Evolutionary conservation across 2,797 vertebrate species (phyloP).

Genomic region (Lepidocolaptes lacrymiger): DNA sequence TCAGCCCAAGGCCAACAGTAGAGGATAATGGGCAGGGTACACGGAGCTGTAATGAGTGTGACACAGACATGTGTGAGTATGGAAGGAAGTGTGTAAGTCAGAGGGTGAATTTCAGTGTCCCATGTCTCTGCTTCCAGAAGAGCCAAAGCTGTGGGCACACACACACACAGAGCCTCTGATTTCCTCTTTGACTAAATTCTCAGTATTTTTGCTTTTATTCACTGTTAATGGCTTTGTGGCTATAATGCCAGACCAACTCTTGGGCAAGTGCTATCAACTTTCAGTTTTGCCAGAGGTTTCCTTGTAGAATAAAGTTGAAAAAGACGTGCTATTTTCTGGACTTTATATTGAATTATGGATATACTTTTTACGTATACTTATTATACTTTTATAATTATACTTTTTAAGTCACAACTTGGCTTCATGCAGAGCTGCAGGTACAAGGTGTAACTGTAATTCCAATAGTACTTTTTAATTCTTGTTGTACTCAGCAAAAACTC

Average conservation of each 20-base stretch:
- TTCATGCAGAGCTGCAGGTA: not conserved
- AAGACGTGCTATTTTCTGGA: not conserved
- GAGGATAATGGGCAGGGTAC: not conserved
- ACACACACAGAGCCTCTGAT: not conserved
- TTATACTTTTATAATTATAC: no score
- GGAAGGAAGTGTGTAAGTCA: not conserved
- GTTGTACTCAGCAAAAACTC: not conserved
- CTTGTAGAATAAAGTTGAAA: not conserved
- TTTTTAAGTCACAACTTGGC: not conserved
- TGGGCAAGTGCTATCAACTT: not conserved
- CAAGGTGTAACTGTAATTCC: not conserved
- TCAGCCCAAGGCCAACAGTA: not conserved
- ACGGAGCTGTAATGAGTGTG: fast-evolving
- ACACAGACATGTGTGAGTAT: fast-evolving
- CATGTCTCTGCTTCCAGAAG: not conserved
- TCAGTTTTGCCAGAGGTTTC: not conserved
- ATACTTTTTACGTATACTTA: not conserved
- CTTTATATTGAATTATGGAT: not conserved
- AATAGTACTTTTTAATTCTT: fast-evolving
- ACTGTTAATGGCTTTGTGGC: not conserved
- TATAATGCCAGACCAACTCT: not conserved
- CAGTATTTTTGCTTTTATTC: not conserved
- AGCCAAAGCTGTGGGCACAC: not conserved
- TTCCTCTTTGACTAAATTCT: not conserved
- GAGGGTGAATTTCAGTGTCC: not conserved